phyloP scores from a whole-genome alignment of 2,797 vertebrate genomes.

The Fundulus diaphanus region DNA sequence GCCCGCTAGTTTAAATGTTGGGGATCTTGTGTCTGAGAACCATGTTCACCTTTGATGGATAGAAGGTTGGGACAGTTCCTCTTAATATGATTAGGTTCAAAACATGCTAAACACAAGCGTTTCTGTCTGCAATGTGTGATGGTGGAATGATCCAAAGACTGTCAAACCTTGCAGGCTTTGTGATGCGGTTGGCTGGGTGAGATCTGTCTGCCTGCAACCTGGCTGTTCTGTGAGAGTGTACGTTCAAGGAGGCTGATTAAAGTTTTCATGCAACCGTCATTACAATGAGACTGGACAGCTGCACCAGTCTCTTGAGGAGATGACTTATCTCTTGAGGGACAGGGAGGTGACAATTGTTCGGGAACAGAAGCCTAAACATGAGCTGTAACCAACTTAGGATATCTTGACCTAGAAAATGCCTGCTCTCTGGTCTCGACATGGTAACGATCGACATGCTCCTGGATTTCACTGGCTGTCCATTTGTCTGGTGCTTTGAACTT shows the following conservation, averaged over 20 bases:
- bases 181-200: background rate
- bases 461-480: constrained; percentile 29
- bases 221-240: constrained; percentile 22
- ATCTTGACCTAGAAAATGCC: background rate
- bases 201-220: background rate
- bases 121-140: constrained; percentile 30
- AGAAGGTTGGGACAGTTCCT: constrained; percentile 7
- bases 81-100: constrained; percentile 30
- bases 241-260: constrained; percentile 15
- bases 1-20: constrained; percentile 44
- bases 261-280: background rate
- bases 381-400: too few relatives aligned
- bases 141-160: constrained; percentile 23
- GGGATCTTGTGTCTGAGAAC: background rate
- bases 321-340: background rate
- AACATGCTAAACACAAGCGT: constrained; percentile 25
- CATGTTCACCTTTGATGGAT: accelerated
- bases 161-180: constrained; percentile 21
- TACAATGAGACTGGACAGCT: background rate
- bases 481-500: constrained; percentile 24
- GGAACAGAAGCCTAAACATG: background rate
- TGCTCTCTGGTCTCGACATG: background rate
- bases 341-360: background rate
- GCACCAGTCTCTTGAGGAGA: background rate
- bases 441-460: constrained; percentile 25